Conservation (phyloP, 2,888 invertebrate genomes). For the Myathropa florea region DNA sequence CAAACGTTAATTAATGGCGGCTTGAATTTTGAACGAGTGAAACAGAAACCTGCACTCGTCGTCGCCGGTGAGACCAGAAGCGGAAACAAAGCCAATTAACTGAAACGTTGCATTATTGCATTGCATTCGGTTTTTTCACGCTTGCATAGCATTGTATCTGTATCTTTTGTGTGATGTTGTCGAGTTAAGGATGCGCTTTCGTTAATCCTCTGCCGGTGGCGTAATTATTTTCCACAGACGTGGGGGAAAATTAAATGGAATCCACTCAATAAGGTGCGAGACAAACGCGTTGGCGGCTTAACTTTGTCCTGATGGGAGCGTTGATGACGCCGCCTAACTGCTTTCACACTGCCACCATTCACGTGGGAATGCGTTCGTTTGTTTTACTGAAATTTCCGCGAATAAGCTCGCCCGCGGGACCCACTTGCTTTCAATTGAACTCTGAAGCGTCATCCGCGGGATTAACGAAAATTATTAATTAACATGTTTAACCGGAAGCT, state of each 20-base stretch:
- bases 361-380: not conserved
- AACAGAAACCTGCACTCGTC: slow-evolving; percentile 5
- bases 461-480: slow-evolving; percentile 60
- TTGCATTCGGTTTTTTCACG: not conserved
- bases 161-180: slow-evolving; percentile 6
- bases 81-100: slow-evolving; percentile 58
- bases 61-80: not conserved
- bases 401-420: not conserved
- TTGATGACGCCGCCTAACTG: not conserved
- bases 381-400: not conserved
- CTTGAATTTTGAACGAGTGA: slow-evolving; percentile 32
- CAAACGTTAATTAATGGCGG: slow-evolving; percentile 63
- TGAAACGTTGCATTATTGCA: slow-evolving; percentile 28
- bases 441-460: slow-evolving; percentile 29
- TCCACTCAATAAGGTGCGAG: slow-evolving; percentile 14
- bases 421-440: slow-evolving; percentile 31
- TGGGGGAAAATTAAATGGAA: slow-evolving; percentile 47
- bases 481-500: slow-evolving; percentile 37
- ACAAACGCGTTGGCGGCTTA: not conserved
- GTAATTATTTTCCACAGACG: slow-evolving; percentile 50
- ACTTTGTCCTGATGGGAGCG: not conserved
- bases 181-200: slow-evolving; percentile 41
- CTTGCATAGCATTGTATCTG: not conserved
- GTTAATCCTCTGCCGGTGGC: slow-evolving; percentile 18
- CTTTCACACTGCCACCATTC: not conserved